A percentile compares a stretch with the other conserved stretches of the same genome.
phyloP scores from a whole-genome alignment of 2,797 vertebrate species.

The Mormyrops attenuatus region DNA sequence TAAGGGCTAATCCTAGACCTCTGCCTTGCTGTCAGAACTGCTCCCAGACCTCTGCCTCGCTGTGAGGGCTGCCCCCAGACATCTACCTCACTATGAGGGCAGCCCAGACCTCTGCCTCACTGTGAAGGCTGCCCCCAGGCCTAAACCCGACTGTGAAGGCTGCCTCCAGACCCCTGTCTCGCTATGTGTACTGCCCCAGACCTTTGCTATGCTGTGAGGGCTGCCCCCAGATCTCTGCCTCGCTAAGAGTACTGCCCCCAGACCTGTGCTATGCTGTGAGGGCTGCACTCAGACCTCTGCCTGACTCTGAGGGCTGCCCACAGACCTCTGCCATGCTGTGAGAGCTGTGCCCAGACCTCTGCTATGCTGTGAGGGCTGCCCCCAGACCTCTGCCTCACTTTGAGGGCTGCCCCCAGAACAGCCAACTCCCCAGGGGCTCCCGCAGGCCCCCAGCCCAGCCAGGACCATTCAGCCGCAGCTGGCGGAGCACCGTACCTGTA shows the following conservation, averaged over 20 bases:
- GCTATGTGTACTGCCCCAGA: too few relatives aligned
- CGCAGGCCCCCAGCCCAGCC: background rate
- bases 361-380: too few relatives aligned
- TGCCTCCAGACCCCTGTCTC: too few relatives aligned
- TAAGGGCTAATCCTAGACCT: background rate
- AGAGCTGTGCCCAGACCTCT: too few relatives aligned
- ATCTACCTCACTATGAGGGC: background rate
- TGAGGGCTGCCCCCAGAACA: background rate
- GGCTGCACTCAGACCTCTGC: too few relatives aligned
- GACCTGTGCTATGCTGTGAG: too few relatives aligned
- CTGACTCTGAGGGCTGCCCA: too few relatives aligned
- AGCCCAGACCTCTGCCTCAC: background rate
- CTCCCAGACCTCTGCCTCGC: too few relatives aligned
- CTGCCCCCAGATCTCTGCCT: background rate
- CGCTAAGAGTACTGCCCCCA: too few relatives aligned
- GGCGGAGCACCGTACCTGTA: constrained; percentile 75
- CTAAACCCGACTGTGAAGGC: too few relatives aligned
- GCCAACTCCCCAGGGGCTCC: background rate
- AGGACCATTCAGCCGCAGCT: background rate
- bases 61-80: background rate
- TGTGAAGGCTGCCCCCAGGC: too few relatives aligned
- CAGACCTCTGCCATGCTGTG: too few relatives aligned
- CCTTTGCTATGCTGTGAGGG: background rate
- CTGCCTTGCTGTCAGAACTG: background rate
- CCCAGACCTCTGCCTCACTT: background rate